These are phyloP conservation scores for Erpetoichthys calabaricus DNA, from an alignment of 2,797 vertebrate species.

Conservation along the genomic window DNA sequence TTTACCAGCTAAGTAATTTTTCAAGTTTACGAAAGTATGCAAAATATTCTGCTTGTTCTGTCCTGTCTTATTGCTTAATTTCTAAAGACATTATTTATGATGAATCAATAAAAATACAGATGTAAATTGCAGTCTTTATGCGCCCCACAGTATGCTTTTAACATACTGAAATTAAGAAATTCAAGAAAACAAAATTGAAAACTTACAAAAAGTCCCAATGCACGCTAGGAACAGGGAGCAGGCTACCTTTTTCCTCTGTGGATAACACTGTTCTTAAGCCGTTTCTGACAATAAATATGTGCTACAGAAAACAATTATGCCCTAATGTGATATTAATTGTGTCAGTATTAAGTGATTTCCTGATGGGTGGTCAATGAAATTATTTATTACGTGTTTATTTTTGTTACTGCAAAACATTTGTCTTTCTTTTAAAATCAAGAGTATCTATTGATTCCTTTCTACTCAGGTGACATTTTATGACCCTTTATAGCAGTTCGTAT, in stretches of 20 bases:
- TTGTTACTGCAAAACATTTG: conserved; percentile 71
- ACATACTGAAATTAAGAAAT: too few relatives aligned
- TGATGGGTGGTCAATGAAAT: conserved; percentile 36
- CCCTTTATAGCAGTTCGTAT: conserved; percentile 71
- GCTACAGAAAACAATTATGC: conserved; percentile 52
- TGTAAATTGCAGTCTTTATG: too few relatives aligned
- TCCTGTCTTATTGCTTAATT: too few relatives aligned
- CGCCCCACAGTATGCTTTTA: too few relatives aligned
- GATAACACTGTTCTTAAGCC: conserved; percentile 38
- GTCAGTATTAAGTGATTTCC: conserved; percentile 56
- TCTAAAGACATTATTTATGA: too few relatives aligned
- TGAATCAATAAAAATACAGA: too few relatives aligned
- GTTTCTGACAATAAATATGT: conserved; percentile 53
- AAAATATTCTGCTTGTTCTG: too few relatives aligned
- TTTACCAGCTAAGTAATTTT: too few relatives aligned
- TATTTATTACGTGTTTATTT: conserved; percentile 72
- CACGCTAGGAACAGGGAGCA: not conserved
- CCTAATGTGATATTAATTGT: conserved; percentile 63
- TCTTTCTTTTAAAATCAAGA: conserved; percentile 67
- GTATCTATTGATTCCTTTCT: conserved; percentile 67
- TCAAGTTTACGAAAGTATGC: too few relatives aligned
- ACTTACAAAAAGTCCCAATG: too few relatives aligned
- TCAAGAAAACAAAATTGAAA: too few relatives aligned
- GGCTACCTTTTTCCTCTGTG: conserved; percentile 3
- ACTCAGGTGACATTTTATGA: conserved; percentile 84